Base-by-base conservation (phyloP, 2,113 vertebrate species). In the Peromyscus polionotus region DNA sequence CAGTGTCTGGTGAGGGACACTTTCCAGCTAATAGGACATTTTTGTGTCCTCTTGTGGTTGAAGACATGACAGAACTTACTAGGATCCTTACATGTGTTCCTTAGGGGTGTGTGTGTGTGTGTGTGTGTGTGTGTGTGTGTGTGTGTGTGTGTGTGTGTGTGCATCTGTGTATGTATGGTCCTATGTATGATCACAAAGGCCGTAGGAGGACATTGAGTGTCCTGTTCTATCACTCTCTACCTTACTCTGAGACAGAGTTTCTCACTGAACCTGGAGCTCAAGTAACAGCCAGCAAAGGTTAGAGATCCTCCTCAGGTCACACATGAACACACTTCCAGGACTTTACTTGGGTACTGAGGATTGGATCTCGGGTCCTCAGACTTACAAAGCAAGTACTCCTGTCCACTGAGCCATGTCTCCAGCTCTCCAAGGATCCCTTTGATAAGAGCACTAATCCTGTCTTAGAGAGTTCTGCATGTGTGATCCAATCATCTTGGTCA, bases 1-100 rank as follows among this genome's bases (percentile, higher is more conserved):
- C 0, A 0, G 36, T n/a, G 1, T 80, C 92, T 57, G 14, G 5
- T 16, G 10, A 72, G 33, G 42, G 54, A 7, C 1, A 1, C 4
- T 63, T 88, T n/a, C 67, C 20, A 22, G 31, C 12, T 28, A 1
- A 17, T 11, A 13, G 68, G 39, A n/a, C 42, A 51, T 5, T 31
- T 48, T 22, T 86, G 28, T 42, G 20, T 57, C 4, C 3, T 79
- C 31, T 12, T 4, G n/a, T 51, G 39, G 11, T 22, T 1, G 61
- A 63, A 65, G 36, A 65, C 59, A 84, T 26, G 11, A 65, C 28
- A 22, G 51, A 31, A 83, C 10, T 20, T 36, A 81, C 36, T 83
- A 61, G 22, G n/a, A 42, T 45, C 14, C 39, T 31, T 61, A 13
- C 10, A 31, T 84, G 24, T 7, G 22, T 42, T 84, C 24, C 81